A percentile compares a stretch with the other conserved stretches of the same genome.
Conservation (phyloP, 2,113 vertebrate species). For the Rhea americana region DNA sequence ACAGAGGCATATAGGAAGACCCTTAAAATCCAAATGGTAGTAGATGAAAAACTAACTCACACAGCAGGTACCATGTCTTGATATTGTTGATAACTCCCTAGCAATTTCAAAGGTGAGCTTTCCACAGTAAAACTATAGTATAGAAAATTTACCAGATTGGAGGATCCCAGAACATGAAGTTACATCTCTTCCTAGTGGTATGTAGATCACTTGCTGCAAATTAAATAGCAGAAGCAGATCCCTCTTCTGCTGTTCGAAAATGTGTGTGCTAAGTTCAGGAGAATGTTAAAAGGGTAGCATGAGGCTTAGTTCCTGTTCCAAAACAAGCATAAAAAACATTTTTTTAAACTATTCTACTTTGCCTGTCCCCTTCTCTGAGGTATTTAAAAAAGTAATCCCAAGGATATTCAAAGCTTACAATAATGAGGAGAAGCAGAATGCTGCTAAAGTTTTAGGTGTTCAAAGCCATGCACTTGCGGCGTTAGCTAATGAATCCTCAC, state of each 20-base stretch:
- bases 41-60: not conserved
- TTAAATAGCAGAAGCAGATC: constrained; percentile 23
- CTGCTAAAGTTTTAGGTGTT: not conserved
- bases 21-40: not conserved
- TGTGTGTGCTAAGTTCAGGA: constrained; percentile 32
- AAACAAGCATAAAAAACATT: not conserved
- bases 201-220: not conserved
- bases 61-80: not conserved
- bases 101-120: not conserved
- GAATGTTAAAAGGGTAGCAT: constrained; percentile 34
- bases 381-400: constrained; percentile 1
- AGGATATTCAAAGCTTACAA: not conserved
- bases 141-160: not conserved
- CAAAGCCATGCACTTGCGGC: not conserved
- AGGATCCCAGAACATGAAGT: not conserved
- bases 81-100: not conserved
- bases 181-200: not conserved
- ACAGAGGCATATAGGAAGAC: not conserved
- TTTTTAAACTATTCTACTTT: constrained; percentile 17
- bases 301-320: constrained; percentile 16
- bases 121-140: not conserved
- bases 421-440: not conserved
- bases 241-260: constrained; percentile 38
- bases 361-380: constrained; percentile 7
- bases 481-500: not conserved